Conservation (phyloP, 2,888 invertebrate genomes). For the Drosophila mayaguana region DNA sequence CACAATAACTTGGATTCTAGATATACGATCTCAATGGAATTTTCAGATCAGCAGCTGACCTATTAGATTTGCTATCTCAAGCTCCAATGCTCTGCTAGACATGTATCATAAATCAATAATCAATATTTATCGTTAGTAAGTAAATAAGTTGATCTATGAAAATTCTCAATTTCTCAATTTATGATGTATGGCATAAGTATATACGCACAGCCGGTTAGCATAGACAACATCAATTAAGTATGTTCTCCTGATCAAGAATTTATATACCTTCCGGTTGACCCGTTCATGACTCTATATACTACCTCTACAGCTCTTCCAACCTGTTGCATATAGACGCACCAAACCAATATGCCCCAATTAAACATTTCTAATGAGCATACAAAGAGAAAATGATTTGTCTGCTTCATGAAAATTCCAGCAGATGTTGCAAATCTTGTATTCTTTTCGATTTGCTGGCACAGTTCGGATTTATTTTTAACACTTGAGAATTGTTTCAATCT, state of each 20-base stretch:
- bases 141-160: neutral
- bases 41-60: neutral
- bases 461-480: slow-evolving; percentile 67
- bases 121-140: neutral
- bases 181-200: neutral
- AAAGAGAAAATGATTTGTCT: slow-evolving; percentile 7
- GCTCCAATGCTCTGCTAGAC: neutral
- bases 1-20: no score
- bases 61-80: neutral
- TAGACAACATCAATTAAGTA: neutral
- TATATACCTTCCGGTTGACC: neutral
- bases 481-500: slow-evolving; percentile 19
- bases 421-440: slow-evolving; percentile 16
- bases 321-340: neutral
- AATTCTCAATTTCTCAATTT: neutral
- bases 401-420: slow-evolving; percentile 46
- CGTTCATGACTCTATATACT: no score
- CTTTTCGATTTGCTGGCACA: slow-evolving; percentile 59
- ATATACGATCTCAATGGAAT: neutral
- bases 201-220: neutral
- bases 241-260: neutral
- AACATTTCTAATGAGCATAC: neutral
- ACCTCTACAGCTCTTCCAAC: no score
- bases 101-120: neutral
- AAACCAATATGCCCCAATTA: neutral